Evolutionary conservation across 2,797 vertebrate genomes (phyloP), one percentile per base, ranked within the genome.

Genomic region (Brachymystax lenok): DNA sequence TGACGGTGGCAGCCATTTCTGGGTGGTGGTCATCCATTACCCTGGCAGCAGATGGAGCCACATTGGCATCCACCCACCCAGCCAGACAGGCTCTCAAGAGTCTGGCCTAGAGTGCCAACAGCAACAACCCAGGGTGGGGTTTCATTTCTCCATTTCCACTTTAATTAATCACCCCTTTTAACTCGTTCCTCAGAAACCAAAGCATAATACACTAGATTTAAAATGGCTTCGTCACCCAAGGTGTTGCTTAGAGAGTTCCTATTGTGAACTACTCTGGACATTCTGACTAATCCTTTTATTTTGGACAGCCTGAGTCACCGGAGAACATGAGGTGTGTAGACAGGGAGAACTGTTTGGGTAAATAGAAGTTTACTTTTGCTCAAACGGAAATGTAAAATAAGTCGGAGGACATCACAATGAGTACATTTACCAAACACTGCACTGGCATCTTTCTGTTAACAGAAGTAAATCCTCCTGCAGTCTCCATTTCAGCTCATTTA

Each of bases 121-220:
- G n/a, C 75, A 63, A 71, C 61, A 68, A 64, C 19, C 40, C 61
- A 67, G 61, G n/a, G 50, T 30, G 50, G 35, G 33, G n/a, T 46
- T 72, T 28, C 12, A 19, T 13, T 35, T 30, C 30, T 52, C 35
- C 59, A 16, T 17, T 75, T 76, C n/a, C 21, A 14, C 54, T 63
- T 40, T 35, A 10, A 76, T 24, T 59, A 33, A 71, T 51, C 33
- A 70, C 67, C 35, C 59, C 21, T 28, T 50, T 54, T 28, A 5
- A 8, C 71, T 19, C 27, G 24, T 8, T 52, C 12, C 6, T 35
- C 27, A 14, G 6, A 69, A 69, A 56, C 67, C 67, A 14, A 27
- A 17, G 70, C 46, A 27, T 14, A 52, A 27, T 27, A 51, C 10
- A n/a, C 17, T 10, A 19, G 40, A 71, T 16, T 27, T 4, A 71